Evolutionary conservation across 1,140 invertebrate species (phyloP).

Genomic region (Spodoptera frugiperda): DNA sequence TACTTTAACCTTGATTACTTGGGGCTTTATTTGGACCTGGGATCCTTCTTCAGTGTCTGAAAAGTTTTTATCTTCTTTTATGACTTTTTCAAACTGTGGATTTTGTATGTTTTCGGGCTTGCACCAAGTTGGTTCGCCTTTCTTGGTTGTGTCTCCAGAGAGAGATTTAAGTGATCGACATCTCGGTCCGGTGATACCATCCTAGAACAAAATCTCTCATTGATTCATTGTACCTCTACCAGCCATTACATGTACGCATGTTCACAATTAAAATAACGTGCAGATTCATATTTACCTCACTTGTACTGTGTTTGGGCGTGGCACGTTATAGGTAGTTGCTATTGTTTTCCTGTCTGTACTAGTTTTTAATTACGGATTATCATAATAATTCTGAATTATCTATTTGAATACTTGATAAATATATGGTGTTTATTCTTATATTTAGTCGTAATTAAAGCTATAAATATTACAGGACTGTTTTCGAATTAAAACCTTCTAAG

Average conservation of each 20-base stretch:
- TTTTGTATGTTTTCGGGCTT: slow-evolving; percentile 51
- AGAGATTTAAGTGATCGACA: neutral
- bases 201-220: slow-evolving; percentile 18
- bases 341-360: too few species aligned
- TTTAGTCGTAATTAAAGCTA: too few species aligned
- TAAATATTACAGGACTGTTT: too few species aligned
- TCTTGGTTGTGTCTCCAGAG: neutral
- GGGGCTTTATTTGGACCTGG: slow-evolving; percentile 70
- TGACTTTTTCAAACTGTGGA: slow-evolving; percentile 38
- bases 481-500: too few species aligned
- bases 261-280: neutral
- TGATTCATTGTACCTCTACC: too few species aligned
- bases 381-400: too few species aligned
- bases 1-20: slow-evolving; percentile 65
- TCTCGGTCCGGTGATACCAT: neutral
- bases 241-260: neutral
- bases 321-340: too few species aligned
- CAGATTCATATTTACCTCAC: too few species aligned
- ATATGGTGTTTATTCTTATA: too few species aligned
- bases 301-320: too few species aligned
- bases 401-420: too few species aligned
- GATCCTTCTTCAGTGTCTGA: slow-evolving; percentile 34
- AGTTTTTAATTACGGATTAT: too few species aligned
- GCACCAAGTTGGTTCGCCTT: slow-evolving; percentile 58
- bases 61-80: slow-evolving; percentile 51